Base-by-base conservation (phyloP, 2,113 vertebrate species). In the Emydura subglobosa region DNA sequence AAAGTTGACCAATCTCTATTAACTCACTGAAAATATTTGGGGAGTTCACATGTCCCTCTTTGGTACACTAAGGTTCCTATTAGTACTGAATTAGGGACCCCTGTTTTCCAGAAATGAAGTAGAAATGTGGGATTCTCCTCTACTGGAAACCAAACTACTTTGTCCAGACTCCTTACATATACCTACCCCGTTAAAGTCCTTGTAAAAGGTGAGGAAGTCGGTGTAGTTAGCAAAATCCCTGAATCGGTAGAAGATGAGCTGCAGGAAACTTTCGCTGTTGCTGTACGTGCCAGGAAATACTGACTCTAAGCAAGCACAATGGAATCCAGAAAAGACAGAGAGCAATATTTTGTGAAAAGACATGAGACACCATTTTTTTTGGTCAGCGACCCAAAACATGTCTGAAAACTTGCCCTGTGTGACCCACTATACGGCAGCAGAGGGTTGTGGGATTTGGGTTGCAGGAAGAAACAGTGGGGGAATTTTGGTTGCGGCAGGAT, bases 181-280 rank as follows among this genome's bases (percentile, higher is more conserved):
- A 88, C 94, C 31, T 95, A 97, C 96, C 91, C 90, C 90, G 39
- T 97, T 89, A 25, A 97, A 97, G 54, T 92, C 55, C 9, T 72
- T 55, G 82, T 95, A 95, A 80, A 88, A 96, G 10, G 49, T 5
- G 4, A 47, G 8, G 25, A 96, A 8, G n/a, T 97, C 68, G 10
- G 83, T 39, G 61, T 96, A 90, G 55, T 51, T 61, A n/a, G 91
- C 95, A 87, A 93, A 96, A 27, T 21, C 25, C n/a, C 44, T 27
- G 83, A 97, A 97, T 29, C 49, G 83, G 59, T 89, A 89, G 85
- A 94, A 95, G 21, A 95, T 44, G 5, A 79, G 76, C 47, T 86
- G 21, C 61, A 97, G 55, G 47, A 95, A 97, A 16, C 74, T 90
- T 83, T n/a, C 54, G 79, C 95, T 97, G 93, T 54, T 83, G 29